Evolutionary conservation across 2,797 vertebrate species (phyloP).

Genomic region (Ctenopoma kingsleyae): DNA sequence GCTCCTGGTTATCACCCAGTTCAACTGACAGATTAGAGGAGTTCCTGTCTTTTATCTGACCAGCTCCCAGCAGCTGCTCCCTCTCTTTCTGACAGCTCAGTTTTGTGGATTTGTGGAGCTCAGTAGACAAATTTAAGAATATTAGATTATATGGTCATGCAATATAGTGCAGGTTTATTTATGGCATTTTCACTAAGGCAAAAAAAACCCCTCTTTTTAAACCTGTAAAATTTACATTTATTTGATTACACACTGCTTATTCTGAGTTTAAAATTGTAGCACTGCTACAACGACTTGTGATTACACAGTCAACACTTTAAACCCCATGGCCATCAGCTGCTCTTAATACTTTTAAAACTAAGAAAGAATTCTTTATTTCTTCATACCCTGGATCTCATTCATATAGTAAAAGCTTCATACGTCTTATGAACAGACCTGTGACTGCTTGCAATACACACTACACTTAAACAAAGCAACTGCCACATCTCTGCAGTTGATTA

Average conservation of each 20-base stretch:
- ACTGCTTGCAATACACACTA: constrained; percentile 2
- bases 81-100: constrained; percentile 42
- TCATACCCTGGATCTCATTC: background rate
- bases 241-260: background rate
- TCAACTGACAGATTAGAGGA: constrained; percentile 66
- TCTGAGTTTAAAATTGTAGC: background rate
- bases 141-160: constrained; percentile 8
- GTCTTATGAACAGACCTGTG: background rate
- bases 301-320: background rate
- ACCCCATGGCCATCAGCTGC: background rate
- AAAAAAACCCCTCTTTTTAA: background rate
- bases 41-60: constrained; percentile 74
- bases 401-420: constrained; percentile 9
- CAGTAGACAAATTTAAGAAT: constrained; percentile 14
- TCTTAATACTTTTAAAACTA: background rate
- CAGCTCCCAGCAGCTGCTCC: constrained; percentile 62
- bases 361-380: background rate
- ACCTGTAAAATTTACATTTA: background rate
- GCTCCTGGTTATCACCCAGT: constrained; percentile 70
- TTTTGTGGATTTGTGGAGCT: constrained; percentile 31
- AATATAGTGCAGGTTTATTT: background rate
- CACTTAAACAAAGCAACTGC: constrained; percentile 31
- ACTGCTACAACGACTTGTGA: background rate
- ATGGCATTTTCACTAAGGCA: background rate
- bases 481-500: constrained; percentile 26